These are phyloP conservation scores for Schizaphis graminum DNA, from an alignment of 2,888 invertebrate genomes.

Conservation along the genomic window DNA sequence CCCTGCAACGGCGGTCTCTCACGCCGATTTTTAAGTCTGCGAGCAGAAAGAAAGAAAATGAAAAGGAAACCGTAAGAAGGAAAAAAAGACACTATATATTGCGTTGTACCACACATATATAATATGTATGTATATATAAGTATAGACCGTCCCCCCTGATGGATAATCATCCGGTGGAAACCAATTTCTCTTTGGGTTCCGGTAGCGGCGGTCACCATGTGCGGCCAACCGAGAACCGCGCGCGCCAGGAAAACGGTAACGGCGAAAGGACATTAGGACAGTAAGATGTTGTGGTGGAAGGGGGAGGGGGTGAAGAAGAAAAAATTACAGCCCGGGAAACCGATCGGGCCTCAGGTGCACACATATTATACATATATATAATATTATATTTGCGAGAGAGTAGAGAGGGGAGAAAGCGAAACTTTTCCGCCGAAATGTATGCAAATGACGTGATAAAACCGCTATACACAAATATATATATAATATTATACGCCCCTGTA, in stretches of 20 bases:
- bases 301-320: neutral
- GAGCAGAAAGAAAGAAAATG: neutral
- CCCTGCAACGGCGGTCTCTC: neutral
- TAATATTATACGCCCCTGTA: neutral
- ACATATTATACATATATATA: neutral
- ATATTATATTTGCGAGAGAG: neutral
- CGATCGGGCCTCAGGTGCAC: conserved; percentile 55
- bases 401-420: neutral
- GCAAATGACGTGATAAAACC: conserved; percentile 65
- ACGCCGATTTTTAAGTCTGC: neutral
- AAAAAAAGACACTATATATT: neutral
- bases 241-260: neutral
- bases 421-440: conserved; percentile 57
- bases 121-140: neutral
- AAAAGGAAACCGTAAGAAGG: neutral
- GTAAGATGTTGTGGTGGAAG: neutral
- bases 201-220: conserved; percentile 14
- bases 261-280: neutral
- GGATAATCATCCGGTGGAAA: conserved; percentile 53
- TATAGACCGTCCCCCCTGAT: conserved; percentile 1
- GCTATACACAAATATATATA: neutral
- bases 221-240: conserved; percentile 35
- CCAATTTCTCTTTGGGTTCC: conserved; percentile 43
- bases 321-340: conserved; percentile 35
- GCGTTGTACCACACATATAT: neutral